Evolutionary conservation across 2,888 invertebrate species (phyloP), one percentile per base, ranked within the genome.

Genomic region (Palloptera scutellata): DNA sequence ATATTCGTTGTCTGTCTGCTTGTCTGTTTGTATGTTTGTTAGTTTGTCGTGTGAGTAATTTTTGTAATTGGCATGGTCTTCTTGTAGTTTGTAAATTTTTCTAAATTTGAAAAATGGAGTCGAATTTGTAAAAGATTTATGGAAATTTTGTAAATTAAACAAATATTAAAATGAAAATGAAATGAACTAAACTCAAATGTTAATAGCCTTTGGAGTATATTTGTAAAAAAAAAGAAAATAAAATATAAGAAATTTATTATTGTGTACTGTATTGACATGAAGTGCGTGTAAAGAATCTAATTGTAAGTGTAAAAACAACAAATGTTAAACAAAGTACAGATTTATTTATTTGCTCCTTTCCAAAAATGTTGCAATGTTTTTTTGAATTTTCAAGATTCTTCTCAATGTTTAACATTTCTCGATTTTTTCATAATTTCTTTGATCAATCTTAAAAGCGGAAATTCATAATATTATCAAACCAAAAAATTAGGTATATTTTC

Each of bases 61-160:
- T 30, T 30, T 30, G 30, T 30, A 30, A 30, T 30, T n/a, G 51
- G 13, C 42, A 19, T 48, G 11, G 45, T 61, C 53, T 52, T 58
- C 58, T 58, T 62, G 58, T 62, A 57, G 52, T 59, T 51, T 8
- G 40, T 64, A 30, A 10, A 48, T n/a, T 64, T 64, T 55, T 53
- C 15, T 48, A 40, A 51, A 11, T 10, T 52, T n/a, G 13, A 10
- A 52, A 12, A 52, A 15, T 13, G 10, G 11, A 17, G 11, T 10
- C 10, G 5, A 52, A 13, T 9, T 19, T 15, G 15, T 52, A 1
- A 52, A n/a, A 52, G 10, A 17, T 10, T 17, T 52, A 19, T 52
- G 13, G 10, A 15, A 19, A 10, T 52, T 52, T 9, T n/a, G 15
- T 52, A 52, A 52, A 52, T 17, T 17, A 52, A 52, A n/a, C 10